Percentiles rank a stretch among this genome's conserved stretches.
These are phyloP conservation scores for Gobio occitaniae DNA, from an alignment of 2,797 vertebrate species.

Conservation along the genomic window DNA sequence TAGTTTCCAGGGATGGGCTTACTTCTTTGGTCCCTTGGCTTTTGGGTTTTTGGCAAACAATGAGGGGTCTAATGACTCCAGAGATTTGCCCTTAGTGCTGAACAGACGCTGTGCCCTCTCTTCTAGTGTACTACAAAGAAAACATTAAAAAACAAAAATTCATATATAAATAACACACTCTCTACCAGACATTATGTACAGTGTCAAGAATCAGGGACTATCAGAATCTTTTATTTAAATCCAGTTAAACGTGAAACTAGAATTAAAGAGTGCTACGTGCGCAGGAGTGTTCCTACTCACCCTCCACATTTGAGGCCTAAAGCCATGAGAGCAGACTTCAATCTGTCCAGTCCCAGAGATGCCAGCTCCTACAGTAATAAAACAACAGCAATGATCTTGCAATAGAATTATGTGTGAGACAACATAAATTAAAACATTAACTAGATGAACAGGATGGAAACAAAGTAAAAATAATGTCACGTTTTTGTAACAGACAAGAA, in stretches of 20 bases:
- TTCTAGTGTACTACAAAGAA: slow-evolving; percentile 86
- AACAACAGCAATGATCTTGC: not conserved
- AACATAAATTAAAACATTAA: not conserved
- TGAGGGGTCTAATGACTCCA: slow-evolving; percentile 92
- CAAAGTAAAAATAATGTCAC: not conserved
- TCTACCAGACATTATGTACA: not conserved
- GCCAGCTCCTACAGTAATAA: slow-evolving; percentile 88
- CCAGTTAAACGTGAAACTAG: not conserved
- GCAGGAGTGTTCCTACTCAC: slow-evolving; percentile 76
- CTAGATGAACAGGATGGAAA: not conserved
- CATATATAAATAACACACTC: not conserved
- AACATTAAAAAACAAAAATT: not conserved
- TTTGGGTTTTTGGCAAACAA: slow-evolving; percentile 98
- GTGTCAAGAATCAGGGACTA: not conserved
- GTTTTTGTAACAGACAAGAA: not conserved
- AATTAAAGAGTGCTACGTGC: not conserved
- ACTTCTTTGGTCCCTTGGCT: slow-evolving; percentile 96
- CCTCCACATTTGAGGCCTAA: slow-evolving; percentile 96
- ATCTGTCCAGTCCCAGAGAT: slow-evolving; percentile 94
- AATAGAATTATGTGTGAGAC: not conserved
- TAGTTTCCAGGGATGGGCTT: slow-evolving; percentile 34
- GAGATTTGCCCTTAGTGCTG: slow-evolving; percentile 96
- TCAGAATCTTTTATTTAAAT: not conserved
- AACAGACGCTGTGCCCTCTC: slow-evolving; percentile 96
- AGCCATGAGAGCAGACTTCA: slow-evolving; percentile 97